Percentiles rank a stretch among this genome's conserved stretches.
Conservation (phyloP, 2,888 invertebrate genomes). For the Perdita meconis region DNA sequence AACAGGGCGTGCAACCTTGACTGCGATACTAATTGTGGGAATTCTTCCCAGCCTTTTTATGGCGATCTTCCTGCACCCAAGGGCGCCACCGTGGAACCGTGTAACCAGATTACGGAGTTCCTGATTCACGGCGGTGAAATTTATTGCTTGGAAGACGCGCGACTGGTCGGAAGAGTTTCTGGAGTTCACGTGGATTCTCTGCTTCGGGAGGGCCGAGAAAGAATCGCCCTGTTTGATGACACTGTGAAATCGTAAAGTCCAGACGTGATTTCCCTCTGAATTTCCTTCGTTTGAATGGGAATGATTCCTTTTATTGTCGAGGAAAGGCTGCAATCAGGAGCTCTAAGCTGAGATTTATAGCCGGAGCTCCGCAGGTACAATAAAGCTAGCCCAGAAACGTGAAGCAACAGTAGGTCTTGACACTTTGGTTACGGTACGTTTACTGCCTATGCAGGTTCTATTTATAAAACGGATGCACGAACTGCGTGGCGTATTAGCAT, state of each 20-base stretch:
- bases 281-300: conserved; percentile 5
- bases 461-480: not conserved
- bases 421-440: not conserved
- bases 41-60: conserved; percentile 18
- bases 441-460: not conserved
- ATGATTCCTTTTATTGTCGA: not conserved
- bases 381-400: conserved; percentile 6
- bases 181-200: not conserved
- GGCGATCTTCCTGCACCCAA: not conserved
- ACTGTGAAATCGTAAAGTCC: conserved; percentile 34
- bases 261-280: conserved; percentile 3
- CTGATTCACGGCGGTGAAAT: not conserved
- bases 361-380: not conserved
- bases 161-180: not conserved
- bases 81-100: conserved; percentile 1
- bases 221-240: conserved; percentile 15
- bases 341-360: conserved; percentile 20
- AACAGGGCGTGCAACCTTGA: conserved; percentile 7
- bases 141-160: not conserved
- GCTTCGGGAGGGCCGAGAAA: not conserved
- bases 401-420: conserved; percentile 3
- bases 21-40: conserved; percentile 32
- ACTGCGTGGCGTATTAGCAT: not conserved
- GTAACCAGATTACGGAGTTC: conserved; percentile 29
- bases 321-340: conserved; percentile 1